A percentile compares a stretch with the other conserved stretches of the same genome.
phyloP scores from a whole-genome alignment of 2,888 invertebrate genomes.

The Chaetoderma sp. region DNA sequence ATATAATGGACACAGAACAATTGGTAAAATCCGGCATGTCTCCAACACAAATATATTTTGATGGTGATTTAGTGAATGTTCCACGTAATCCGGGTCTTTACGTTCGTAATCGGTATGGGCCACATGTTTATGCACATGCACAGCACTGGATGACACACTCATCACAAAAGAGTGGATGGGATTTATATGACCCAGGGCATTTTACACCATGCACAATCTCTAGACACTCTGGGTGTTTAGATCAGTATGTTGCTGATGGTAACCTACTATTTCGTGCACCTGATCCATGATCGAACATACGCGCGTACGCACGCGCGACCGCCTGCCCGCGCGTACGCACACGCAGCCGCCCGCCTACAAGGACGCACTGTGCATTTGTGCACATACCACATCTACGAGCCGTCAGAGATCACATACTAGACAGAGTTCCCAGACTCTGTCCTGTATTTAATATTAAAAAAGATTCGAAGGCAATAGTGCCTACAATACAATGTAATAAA shows the following conservation, averaged over 20 bases:
- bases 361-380: no score
- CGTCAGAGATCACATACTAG: no score
- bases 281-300: no score
- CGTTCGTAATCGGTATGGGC: conserved; percentile 49
- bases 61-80: conserved; percentile 45
- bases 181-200: conserved; percentile 36
- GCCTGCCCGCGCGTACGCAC: no score
- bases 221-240: conserved; percentile 49
- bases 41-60: conserved; percentile 43
- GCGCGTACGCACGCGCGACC: no score
- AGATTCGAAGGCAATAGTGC: no score
- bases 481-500: no score
- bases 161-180: conserved; percentile 37
- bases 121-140: conserved; percentile 49
- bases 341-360: no score
- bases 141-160: conserved; percentile 44
- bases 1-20: conserved; percentile 37
- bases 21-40: conserved; percentile 26
- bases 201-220: conserved; percentile 44
- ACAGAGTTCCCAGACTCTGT: no score
- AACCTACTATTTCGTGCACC: conserved; percentile 40
- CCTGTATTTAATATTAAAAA: no score
- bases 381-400: no score
- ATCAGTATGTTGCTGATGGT: conserved; percentile 50
- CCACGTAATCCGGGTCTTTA: conserved; percentile 53